Evolutionary conservation across 1,140 invertebrate species (phyloP).

Genomic region (Sitobion miscanthi): DNA sequence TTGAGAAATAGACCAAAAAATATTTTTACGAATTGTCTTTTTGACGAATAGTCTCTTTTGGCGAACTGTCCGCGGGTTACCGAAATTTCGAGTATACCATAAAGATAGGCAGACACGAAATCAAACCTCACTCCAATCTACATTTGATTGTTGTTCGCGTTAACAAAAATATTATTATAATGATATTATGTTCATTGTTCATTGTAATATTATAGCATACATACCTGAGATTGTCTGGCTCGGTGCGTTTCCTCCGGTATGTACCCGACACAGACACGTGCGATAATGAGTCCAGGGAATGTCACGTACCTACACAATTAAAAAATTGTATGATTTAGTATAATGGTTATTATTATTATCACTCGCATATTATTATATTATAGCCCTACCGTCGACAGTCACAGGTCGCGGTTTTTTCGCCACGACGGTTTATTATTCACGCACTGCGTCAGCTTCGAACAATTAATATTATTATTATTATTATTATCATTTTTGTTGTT

Average conservation of each 20-base stretch:
- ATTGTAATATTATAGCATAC: not conserved
- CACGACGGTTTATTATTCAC: too few species aligned
- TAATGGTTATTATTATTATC: not conserved
- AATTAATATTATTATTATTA: not conserved
- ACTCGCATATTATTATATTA: not conserved
- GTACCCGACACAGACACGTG: not conserved
- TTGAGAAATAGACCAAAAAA: not conserved
- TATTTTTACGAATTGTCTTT: too few species aligned
- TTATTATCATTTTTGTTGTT: not conserved
- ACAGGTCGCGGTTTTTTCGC: not conserved
- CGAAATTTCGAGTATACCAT: not conserved
- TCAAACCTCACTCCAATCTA: not conserved
- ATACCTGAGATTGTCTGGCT: not conserved
- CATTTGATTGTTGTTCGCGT: not conserved
- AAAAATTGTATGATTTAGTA: not conserved
- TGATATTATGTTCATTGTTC: not conserved
- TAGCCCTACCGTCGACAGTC: not conserved
- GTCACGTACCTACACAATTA: conserved; percentile 6
- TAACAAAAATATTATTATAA: not conserved
- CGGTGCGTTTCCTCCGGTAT: not conserved
- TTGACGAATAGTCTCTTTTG: not conserved
- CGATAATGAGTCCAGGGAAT: conserved; percentile 14
- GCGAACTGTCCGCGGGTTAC: not conserved
- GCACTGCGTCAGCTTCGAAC: not conserved
- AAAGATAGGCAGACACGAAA: not conserved